Conservation (phyloP, 1,140 invertebrate genomes). For the Mercenaria mercenaria region DNA sequence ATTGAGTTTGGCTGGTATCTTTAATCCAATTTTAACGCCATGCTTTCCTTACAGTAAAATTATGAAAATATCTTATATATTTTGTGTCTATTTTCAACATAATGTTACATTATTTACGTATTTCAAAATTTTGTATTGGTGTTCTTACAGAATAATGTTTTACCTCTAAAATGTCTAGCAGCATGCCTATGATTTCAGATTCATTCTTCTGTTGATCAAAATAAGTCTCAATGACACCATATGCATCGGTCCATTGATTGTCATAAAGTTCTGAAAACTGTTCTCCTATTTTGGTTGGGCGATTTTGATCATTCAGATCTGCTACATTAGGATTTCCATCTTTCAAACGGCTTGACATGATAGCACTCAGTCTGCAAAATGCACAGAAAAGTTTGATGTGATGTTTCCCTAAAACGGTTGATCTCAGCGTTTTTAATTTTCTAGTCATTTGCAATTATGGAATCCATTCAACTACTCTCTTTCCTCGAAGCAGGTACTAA, state of each 20-base stretch:
- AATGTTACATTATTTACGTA: too few species aligned
- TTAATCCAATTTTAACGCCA: too few species aligned
- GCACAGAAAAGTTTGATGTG: background rate
- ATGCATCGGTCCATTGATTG: conserved; percentile 60
- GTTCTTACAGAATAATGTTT: background rate
- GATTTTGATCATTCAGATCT: background rate
- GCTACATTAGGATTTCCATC: background rate
- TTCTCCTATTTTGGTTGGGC: conserved; percentile 47
- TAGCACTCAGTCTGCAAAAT: background rate
- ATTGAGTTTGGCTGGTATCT: too few species aligned
- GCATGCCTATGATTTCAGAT: background rate
- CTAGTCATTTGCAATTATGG: too few species aligned
- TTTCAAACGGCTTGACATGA: background rate
- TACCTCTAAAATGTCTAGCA: background rate
- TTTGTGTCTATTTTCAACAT: too few species aligned
- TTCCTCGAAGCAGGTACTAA: too few species aligned
- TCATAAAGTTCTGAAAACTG: conserved; percentile 48
- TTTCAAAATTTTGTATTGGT: too few species aligned
- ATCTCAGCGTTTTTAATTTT: too few species aligned
- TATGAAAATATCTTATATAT: too few species aligned
- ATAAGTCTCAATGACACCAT: background rate
- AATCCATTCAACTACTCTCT: too few species aligned
- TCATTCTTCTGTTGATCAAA: background rate
- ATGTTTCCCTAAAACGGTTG: too few species aligned
- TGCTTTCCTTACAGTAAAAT: too few species aligned